Evolutionary conservation across 2,113 vertebrate genomes (phyloP).

Genomic region (Madoqua kirkii): DNA sequence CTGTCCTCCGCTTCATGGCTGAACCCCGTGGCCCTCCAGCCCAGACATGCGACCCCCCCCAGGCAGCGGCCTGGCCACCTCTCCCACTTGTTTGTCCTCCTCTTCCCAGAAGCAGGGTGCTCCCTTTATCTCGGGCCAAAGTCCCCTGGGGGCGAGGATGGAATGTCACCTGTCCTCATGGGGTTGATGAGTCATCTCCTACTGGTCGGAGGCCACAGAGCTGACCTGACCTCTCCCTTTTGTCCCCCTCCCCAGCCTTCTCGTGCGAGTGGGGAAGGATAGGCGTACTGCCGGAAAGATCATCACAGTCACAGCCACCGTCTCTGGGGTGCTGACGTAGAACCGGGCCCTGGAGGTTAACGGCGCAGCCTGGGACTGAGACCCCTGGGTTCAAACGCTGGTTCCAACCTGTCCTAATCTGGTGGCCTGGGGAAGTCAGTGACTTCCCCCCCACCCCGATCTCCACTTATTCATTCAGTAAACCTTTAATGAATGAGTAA

Average conservation of each 20-base stretch:
- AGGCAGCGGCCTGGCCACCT: not conserved
- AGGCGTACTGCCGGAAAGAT: not conserved
- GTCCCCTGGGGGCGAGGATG: slow-evolving; percentile 16
- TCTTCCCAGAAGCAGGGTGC: slow-evolving; percentile 47
- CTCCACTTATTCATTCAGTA: not conserved
- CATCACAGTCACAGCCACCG: not conserved
- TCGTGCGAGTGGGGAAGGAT: not conserved
- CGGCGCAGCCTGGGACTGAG: not conserved
- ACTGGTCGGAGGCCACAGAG: not conserved
- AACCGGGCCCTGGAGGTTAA: not conserved
- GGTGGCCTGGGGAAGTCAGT: not conserved
- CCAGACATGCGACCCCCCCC: not conserved
- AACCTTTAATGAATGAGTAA: too few relatives aligned
- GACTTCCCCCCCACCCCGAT: not conserved
- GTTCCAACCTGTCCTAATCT: not conserved
- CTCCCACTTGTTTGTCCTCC: slow-evolving; percentile 6
- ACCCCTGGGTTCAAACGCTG: not conserved
- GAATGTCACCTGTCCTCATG: slow-evolving; percentile 55
- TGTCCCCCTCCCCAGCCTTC: not conserved
- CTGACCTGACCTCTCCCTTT: not conserved
- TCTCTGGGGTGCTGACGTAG: not conserved
- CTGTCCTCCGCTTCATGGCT: not conserved
- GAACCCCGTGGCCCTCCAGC: not conserved
- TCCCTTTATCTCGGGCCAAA: slow-evolving; percentile 66
- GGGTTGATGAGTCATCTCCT: slow-evolving; percentile 50